phyloP scores from a whole-genome alignment of 2,888 invertebrate genomes.

The Malacosoma neustria region DNA sequence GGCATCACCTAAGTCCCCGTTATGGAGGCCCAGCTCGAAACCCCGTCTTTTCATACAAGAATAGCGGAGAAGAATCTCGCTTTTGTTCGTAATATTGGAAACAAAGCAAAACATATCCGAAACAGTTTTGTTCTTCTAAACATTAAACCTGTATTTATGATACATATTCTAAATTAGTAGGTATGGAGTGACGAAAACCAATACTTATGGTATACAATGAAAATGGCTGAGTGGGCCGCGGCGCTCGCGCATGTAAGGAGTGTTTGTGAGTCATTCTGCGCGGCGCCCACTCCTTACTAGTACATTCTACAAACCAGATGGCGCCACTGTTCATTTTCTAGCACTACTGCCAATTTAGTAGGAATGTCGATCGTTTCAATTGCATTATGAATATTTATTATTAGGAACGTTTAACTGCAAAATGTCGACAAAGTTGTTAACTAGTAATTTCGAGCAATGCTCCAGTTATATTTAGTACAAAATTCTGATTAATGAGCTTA shows the following conservation, averaged over 20 bases:
- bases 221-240: slow-evolving; percentile 6
- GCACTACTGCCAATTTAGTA: slow-evolving; percentile 5
- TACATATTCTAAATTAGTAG: not conserved
- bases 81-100: no score
- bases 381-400: not conserved
- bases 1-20: no score
- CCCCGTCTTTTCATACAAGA: no score
- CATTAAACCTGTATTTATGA: no score
- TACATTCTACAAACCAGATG: slow-evolving; percentile 38
- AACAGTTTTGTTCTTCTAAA: no score
- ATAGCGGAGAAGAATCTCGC: no score
- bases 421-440: not conserved
- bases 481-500: no score
- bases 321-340: slow-evolving; percentile 23
- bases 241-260: slow-evolving; percentile 16
- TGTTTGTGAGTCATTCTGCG: slow-evolving; percentile 42
- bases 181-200: slow-evolving; percentile 11
- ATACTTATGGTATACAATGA: slow-evolving; percentile 5
- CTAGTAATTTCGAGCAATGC: no score
- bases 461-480: no score
- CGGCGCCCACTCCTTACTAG: slow-evolving; percentile 46
- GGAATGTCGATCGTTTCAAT: not conserved
- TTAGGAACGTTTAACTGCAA: not conserved
- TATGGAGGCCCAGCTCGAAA: no score
- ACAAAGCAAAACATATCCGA: no score